Percentiles rank a stretch among this genome's conserved stretches.
phyloP scores from a whole-genome alignment of 2,797 vertebrate genomes.

The Poeciliopsis presidionis region DNA sequence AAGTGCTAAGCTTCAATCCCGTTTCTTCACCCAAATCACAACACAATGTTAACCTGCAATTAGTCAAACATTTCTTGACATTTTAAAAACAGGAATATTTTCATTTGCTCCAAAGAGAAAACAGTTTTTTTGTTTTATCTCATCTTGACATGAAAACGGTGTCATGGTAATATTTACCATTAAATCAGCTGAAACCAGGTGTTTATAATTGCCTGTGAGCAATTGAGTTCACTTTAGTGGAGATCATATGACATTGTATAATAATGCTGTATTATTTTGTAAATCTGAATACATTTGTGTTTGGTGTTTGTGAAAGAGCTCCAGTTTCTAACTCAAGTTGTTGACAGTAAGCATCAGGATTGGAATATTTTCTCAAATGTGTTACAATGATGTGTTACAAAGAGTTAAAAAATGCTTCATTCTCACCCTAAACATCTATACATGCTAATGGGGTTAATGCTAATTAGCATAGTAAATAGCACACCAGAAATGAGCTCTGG shows the following conservation, averaged over 20 bases:
- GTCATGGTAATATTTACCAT: not conserved
- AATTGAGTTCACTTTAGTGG: not conserved
- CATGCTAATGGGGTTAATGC: too few relatives aligned
- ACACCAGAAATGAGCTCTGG: too few relatives aligned
- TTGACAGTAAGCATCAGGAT: not conserved
- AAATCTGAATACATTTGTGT: not conserved
- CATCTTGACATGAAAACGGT: not conserved
- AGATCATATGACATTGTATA: not conserved
- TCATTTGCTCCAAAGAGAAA: not conserved
- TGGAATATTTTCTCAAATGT: too few relatives aligned
- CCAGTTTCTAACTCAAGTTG: too few relatives aligned
- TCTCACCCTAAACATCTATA: too few relatives aligned
- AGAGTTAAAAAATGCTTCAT: too few relatives aligned
- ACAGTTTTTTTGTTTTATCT: not conserved
- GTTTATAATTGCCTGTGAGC: not conserved
- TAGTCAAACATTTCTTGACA: not conserved
- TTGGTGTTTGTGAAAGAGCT: too few relatives aligned
- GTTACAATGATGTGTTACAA: too few relatives aligned
- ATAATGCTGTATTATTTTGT: not conserved
- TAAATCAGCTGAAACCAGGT: not conserved
- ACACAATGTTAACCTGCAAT: conserved; percentile 26
- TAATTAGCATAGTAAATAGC: too few relatives aligned
- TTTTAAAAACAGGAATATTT: not conserved
- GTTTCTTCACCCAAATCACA: conserved; percentile 46
- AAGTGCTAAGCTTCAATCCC: conserved; percentile 45